phyloP scores from a whole-genome alignment of 2,113 vertebrate genomes.

The Girardinichthys multiradiatus region DNA sequence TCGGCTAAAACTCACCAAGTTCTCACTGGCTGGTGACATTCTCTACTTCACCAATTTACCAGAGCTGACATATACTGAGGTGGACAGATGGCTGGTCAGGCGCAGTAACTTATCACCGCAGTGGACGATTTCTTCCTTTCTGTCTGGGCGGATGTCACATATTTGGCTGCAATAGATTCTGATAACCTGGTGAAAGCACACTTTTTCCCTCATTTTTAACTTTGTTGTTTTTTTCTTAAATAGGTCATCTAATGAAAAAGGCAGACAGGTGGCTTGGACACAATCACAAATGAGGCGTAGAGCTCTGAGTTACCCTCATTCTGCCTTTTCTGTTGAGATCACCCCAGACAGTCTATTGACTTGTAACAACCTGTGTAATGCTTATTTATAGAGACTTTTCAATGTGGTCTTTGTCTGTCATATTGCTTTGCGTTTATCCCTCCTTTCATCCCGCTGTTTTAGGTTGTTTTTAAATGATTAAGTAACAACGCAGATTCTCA shows the following conservation, averaged over 20 bases:
- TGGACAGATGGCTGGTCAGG: constrained; percentile 52
- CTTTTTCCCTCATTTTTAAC: constrained; percentile 35
- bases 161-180: constrained; percentile 38
- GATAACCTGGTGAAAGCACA: constrained; percentile 18
- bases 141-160: constrained; percentile 48
- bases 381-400: constrained; percentile 36
- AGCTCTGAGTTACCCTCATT: constrained; percentile 30
- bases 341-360: constrained; percentile 32
- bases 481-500: constrained; percentile 43
- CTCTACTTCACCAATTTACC: constrained; percentile 31
- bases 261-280: constrained; percentile 22
- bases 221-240: constrained; percentile 49
- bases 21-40: constrained; percentile 11
- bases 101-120: constrained; percentile 33
- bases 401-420: constrained; percentile 15
- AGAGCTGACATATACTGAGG: background rate
- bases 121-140: constrained; percentile 24
- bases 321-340: constrained; percentile 30
- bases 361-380: constrained; percentile 29
- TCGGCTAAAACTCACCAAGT: background rate
- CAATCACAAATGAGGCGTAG: constrained; percentile 52
- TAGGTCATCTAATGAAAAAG: constrained; percentile 37
- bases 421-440: background rate
- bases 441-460: constrained; percentile 15
- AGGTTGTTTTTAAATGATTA: constrained; percentile 51